Evolutionary conservation across 2,113 vertebrate species (phyloP), one percentile per base, ranked within the genome.

Genomic region (Alligator mississippiensis): DNA sequence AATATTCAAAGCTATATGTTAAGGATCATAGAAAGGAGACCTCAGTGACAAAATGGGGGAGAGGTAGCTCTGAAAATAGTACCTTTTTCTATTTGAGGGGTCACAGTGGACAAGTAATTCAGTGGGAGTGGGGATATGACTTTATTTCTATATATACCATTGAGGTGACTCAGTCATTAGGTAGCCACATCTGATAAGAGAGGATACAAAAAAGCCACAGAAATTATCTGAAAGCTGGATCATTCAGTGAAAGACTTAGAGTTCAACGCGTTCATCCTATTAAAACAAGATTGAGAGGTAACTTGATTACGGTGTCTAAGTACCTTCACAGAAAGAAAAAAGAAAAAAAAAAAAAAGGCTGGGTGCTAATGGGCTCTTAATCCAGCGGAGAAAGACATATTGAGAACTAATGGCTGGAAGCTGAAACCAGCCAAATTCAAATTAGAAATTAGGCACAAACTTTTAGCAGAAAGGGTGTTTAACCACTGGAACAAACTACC

Each of bases 371-470:
- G 92, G 91, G 84, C 82, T 96, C 88, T 95, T 96, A 97, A 96
- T 97, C 96, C 96, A 96, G 82, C 70, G 38, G 82, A 90, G 84
- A 95, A 94, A 96, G 90, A 79, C 90, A 91, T 84, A 96, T 96
- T 86, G 92, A 92, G 92, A 96, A 92, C 96, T 95, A 96, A 97
- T 92, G 93, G 28, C 77, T 92, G 84, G 91, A 77, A 96, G 96
- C 77, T 92, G 93, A 96, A 96, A 94, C 90, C 95, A 96, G 93
- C 94, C 92, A 97, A 96, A 97, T 96, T 96, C 93, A 91, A 96
- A 96, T 96, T 95, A 91, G 88, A 95, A 93, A 97, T 96, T 94
- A 96, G 92, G 88, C 86, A 94, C 92, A 92, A 88, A 17, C 28
- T 68, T 68, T 68, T 28, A 66, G 16, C 0, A 2, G 88, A 94